Evolutionary conservation across 2,888 invertebrate genomes (phyloP), one percentile per base, ranked within the genome.

Genomic region (Dioctria linearis): DNA sequence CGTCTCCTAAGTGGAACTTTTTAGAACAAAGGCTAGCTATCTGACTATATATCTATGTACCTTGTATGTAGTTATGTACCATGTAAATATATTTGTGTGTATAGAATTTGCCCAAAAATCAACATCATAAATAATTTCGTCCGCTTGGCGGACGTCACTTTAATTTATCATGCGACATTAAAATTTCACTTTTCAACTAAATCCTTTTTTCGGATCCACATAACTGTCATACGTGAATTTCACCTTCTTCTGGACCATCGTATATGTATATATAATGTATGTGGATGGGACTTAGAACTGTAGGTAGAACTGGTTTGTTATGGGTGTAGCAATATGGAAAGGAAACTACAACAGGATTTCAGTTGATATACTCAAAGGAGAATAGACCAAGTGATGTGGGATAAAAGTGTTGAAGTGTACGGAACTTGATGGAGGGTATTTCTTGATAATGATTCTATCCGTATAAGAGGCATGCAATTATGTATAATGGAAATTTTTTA

Each of bases 91-190:
- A 25, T 25, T 25, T 25, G 25, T 25, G 54, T 40, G 57, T 13
- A 8, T 42, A n/a, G 57, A 73, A 51, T 59, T 57, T 51, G 59
- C 42, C 57, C 59, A 73, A 57, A 73, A 57, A 73, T 73, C 73
- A 73, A 78, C 73, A 76, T 43, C 40, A 43, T 82, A 80, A 78
- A 82, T 82, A 82, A 82, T 82, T 82, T 80, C 78, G 63, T 76
- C 71, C 49, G 66, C 37, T 57, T 80, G 67, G 65, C 63, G 80
- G 80, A 80, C 76, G 73, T 73, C 66, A 57, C 46, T 73, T 78
- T 82, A 82, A 82, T 82, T 82, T 82, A 82, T 82, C 79, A 80
- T 80, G 59, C 49, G 80, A 80, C 80, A 82, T 82, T 82, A 82
- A 82, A 82, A 82, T 82, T 82, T 82, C 80, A 82, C 80, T 79